phyloP scores from a whole-genome alignment of 92 coral and sea anemone genomes.

The Heteractis magnifica region DNA sequence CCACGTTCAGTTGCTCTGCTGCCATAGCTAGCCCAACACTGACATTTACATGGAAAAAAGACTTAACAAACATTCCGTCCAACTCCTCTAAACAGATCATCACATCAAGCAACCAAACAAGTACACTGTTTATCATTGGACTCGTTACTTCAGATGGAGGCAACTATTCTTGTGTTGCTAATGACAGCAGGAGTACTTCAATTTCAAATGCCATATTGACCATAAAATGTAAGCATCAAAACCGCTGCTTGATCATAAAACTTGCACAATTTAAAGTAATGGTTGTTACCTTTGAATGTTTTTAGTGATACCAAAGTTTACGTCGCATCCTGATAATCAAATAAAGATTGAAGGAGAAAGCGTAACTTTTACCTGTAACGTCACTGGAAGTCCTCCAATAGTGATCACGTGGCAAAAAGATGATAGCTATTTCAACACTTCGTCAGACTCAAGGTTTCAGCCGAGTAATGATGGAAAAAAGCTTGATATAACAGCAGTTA shows the following conservation, averaged over 20 bases:
- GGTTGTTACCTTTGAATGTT: neutral
- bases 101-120: constrained; percentile 3
- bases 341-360: neutral
- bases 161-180: neutral
- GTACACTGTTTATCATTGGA: constrained; percentile 8
- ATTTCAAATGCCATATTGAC: neutral
- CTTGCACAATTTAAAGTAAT: neutral
- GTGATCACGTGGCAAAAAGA: constrained; percentile 18
- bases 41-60: neutral
- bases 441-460: neutral
- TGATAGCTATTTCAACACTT: neutral
- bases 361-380: constrained; percentile 10
- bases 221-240: neutral
- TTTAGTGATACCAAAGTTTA: neutral
- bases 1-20: neutral
- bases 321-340: neutral
- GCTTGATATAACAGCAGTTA: constrained; percentile 16
- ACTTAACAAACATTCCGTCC: neutral
- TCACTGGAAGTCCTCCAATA: constrained; percentile 7
- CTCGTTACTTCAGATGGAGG: neutral
- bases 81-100: neutral
- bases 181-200: neutral
- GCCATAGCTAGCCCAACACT: neutral
- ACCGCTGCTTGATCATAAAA: neutral
- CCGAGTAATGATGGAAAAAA: neutral